phyloP scores from a whole-genome alignment of 2,888 invertebrate species.

The Drosophila flavopinicola region DNA sequence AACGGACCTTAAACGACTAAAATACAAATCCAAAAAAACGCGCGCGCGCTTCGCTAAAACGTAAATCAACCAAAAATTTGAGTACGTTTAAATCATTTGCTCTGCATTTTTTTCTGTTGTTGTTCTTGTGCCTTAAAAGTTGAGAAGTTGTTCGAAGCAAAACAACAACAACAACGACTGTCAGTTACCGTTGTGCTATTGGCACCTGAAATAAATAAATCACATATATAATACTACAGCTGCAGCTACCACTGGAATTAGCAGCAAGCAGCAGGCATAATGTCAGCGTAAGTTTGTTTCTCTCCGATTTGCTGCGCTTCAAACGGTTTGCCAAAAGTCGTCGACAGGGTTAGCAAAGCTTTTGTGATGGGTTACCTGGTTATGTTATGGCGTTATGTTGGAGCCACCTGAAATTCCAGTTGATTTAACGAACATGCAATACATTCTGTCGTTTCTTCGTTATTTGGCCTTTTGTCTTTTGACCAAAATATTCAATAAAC shows the following conservation, averaged over 20 bases:
- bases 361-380: background rate
- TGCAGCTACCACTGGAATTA: slow-evolving; percentile 10
- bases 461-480: slow-evolving; percentile 38
- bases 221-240: background rate
- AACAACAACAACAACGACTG: background rate
- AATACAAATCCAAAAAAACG: slow-evolving; percentile 29
- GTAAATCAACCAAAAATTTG: slow-evolving; percentile 19
- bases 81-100: slow-evolving; percentile 5
- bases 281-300: slow-evolving; percentile 47
- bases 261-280: slow-evolving; percentile 15
- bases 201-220: slow-evolving; percentile 10
- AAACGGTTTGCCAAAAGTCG: slow-evolving; percentile 20
- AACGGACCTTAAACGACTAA: slow-evolving; percentile 1
- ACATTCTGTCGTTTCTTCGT: background rate
- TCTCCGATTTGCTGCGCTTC: slow-evolving; percentile 5
- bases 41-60: slow-evolving; percentile 32
- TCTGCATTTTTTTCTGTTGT: slow-evolving; percentile 28
- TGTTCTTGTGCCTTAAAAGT: slow-evolving; percentile 23
- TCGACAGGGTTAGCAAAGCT: too few relatives aligned
- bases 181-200: background rate
- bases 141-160: slow-evolving; percentile 1
- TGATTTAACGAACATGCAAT: slow-evolving; percentile 9
- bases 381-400: background rate
- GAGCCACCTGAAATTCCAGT: slow-evolving; percentile 17
- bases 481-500: slow-evolving; percentile 14